Percentiles rank a stretch among this genome's conserved stretches.
Conservation (phyloP, 2,888 invertebrate genomes). For the Lasioglossum malachurum region DNA sequence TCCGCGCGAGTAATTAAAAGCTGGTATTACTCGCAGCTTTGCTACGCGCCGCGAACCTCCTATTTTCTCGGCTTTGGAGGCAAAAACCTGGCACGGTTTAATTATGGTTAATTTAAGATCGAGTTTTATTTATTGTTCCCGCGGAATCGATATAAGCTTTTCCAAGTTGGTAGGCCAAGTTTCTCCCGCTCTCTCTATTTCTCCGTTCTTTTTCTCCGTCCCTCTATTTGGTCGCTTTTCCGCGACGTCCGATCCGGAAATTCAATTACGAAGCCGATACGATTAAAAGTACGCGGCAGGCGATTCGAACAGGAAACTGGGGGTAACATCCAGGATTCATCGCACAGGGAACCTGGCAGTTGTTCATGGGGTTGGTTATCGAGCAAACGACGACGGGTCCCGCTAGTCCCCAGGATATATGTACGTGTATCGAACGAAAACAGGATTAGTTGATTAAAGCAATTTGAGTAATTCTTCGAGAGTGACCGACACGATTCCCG, state of each 20-base stretch:
- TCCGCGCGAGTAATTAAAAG: constrained; percentile 31
- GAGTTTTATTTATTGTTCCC: constrained; percentile 5
- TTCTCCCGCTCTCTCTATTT: neutral
- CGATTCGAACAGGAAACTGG: neutral
- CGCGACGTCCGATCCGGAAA: neutral
- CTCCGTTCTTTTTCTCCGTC: neutral
- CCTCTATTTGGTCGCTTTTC: neutral
- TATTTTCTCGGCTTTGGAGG: neutral
- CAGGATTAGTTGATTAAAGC: constrained; percentile 75
- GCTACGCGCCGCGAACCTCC: neutral
- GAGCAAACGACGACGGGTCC: constrained; percentile 58
- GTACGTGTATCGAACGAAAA: constrained; percentile 67
- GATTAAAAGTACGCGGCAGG: constrained; percentile 19
- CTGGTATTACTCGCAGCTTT: neutral
- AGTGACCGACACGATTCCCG: constrained; percentile 31
- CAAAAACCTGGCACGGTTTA: neutral
- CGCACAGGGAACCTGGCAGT: neutral
- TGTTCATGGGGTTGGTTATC: constrained; percentile 35
- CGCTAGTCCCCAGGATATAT: constrained; percentile 26
- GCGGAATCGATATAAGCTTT: neutral
- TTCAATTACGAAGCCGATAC: constrained; percentile 4
- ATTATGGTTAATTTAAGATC: constrained; percentile 19
- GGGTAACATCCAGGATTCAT: neutral
- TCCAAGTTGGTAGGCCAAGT: neutral
- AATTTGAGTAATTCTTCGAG: constrained; percentile 59